Evolutionary conservation across 92 coral and sea anemone species (phyloP), one percentile per base, ranked within the genome.

Genomic region (Desmophyllum pertusum): DNA sequence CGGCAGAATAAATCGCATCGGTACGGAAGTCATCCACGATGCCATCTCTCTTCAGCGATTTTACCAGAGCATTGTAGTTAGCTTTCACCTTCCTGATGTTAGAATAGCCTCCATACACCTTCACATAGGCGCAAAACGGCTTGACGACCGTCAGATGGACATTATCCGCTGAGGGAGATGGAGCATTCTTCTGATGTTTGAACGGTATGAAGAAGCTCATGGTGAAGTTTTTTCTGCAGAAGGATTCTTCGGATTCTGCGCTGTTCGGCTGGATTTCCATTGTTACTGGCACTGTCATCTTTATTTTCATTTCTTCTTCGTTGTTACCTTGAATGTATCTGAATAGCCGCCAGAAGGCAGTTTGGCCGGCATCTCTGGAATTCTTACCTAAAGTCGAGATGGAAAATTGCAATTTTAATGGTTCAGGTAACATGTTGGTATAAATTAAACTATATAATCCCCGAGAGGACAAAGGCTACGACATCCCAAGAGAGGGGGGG

Each of bases 281-380:
- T 13, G 89, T 63, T 2, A 95, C 98, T 31, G 98, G 98, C 14
- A 84, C 95, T 43, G 98, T 93, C 96, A 95, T 95, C 3, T 86
- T 70, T 19, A 95, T 86, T 25, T 86, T 83, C 77, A 51, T 87
- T n/a, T 80, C 36, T 42, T 86, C 83, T 38, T 36, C 57, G 79
- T 95, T 94, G 18, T 43, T 48, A 38, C 93, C 93, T 3, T 33
- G 38, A 86, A 95, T 95, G 88, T 95, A 95, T 0, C 75, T 50
- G 59, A 93, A 95, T 38, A 95, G 91, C 8, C 90, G 89, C 91
- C 85, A 83, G 55, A 88, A 93, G 38, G 77, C 57, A 31, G 77
- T 33, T 67, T 29, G n/a, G 29, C 45, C 42, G 29, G 27, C 30
- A 13, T 67, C 17, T 67, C 6, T 37, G 43, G n/a, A n/a, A 35